Conservation (phyloP, 2,113 vertebrate genomes). For the Spheniscus mendiculus region DNA sequence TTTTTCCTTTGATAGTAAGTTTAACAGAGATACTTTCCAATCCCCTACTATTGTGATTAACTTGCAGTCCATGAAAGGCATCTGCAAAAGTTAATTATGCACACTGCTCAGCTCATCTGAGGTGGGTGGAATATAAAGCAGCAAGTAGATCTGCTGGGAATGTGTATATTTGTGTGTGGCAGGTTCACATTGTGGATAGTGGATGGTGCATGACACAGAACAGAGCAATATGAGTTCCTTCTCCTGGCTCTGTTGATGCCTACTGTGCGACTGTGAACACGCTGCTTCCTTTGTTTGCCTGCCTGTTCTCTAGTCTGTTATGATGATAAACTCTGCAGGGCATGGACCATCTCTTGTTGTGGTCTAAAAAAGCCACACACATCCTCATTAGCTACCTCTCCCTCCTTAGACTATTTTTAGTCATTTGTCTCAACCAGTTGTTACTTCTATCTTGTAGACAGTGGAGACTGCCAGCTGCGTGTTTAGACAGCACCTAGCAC, state of each 20-base stretch:
- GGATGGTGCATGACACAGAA: not conserved
- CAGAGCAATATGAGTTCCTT: fast-evolving
- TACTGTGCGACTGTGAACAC: not conserved
- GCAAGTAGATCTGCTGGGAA: not conserved
- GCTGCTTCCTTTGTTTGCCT: not conserved
- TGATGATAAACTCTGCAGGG: not conserved
- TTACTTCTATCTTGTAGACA: not conserved
- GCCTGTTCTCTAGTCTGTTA: not conserved
- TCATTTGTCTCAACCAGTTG: not conserved
- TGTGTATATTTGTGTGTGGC: not conserved
- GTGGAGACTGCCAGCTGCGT: not conserved
- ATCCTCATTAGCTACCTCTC: not conserved
- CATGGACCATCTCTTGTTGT: not conserved
- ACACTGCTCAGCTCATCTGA: not conserved
- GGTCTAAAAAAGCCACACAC: not conserved
- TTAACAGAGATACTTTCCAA: not conserved
- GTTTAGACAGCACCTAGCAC: not conserved
- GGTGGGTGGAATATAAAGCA: not conserved
- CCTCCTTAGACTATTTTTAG: slow-evolving; percentile 11
- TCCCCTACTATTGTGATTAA: not conserved
- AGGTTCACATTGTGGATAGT: not conserved
- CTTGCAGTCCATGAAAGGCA: not conserved
- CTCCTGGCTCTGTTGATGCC: not conserved
- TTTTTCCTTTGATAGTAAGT: not conserved
- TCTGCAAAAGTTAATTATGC: not conserved